phyloP scores from a whole-genome alignment of 2,888 invertebrate genomes.

The Dicycla oo region DNA sequence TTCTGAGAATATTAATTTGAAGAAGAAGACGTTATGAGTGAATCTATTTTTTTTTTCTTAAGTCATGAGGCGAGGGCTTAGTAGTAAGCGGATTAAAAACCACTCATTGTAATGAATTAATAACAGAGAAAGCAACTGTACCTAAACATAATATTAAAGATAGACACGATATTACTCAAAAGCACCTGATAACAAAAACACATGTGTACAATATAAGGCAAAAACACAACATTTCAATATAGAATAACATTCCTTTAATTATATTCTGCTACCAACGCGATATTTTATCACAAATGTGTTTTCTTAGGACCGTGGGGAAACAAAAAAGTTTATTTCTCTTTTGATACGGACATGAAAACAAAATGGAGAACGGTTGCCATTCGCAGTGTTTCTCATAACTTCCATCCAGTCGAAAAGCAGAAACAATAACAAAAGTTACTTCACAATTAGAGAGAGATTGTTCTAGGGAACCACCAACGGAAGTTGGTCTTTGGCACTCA shows the following conservation, averaged over 20 bases:
- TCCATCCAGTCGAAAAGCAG: constrained; percentile 66
- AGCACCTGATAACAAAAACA: constrained; percentile 3
- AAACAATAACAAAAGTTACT: constrained; percentile 80
- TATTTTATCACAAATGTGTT: constrained; percentile 20
- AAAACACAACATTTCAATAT: neutral
- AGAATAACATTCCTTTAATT: constrained; percentile 13
- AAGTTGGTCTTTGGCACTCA: constrained; percentile 63
- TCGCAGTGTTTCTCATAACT: constrained; percentile 68
- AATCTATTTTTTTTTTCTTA: neutral
- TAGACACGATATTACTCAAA: neutral
- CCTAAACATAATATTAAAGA: constrained; percentile 10
- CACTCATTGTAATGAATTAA: neutral
- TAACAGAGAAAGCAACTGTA: neutral
- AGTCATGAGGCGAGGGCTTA: neutral
- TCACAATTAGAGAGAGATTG: constrained; percentile 77
- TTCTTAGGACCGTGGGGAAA: constrained; percentile 21
- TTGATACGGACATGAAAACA: constrained; percentile 23
- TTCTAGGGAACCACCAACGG: constrained; percentile 65
- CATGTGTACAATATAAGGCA: too few relatives aligned
- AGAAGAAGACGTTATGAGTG: neutral
- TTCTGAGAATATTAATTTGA: neutral
- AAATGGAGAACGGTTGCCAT: constrained; percentile 57
- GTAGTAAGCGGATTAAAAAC: neutral
- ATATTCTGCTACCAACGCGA: neutral
- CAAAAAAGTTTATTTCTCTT: constrained; percentile 12